Conservation (phyloP, 2,113 vertebrate genomes). For the Gasterosteus aculeatus region DNA sequence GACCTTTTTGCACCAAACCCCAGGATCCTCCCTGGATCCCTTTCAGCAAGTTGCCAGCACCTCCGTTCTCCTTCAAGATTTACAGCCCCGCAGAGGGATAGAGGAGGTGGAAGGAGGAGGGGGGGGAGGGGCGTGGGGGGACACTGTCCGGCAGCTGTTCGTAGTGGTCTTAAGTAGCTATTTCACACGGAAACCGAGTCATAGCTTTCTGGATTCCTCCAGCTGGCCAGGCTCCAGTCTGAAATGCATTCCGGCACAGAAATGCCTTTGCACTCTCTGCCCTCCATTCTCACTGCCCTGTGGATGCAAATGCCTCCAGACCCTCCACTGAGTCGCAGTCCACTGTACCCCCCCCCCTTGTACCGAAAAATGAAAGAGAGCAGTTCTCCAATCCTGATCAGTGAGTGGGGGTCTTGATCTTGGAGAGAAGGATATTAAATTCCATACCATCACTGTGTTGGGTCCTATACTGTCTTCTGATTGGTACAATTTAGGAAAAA, state of each 20-base stretch:
- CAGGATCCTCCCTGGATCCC: constrained; percentile 71
- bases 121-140: constrained; percentile 5
- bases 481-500: constrained; percentile 30
- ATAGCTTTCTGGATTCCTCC: constrained; percentile 74
- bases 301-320: constrained; percentile 29
- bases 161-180: constrained; percentile 80
- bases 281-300: constrained; percentile 40
- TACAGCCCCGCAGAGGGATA: constrained; percentile 71
- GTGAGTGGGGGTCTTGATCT: constrained; percentile 14
- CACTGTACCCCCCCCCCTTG: constrained; percentile 14
- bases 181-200: constrained; percentile 83
- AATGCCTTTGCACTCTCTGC: constrained; percentile 47
- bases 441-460: neutral
- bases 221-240: constrained; percentile 75
- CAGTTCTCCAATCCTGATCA: constrained; percentile 10
- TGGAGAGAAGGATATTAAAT: constrained; percentile 8
- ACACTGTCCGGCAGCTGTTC: constrained; percentile 85
- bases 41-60: constrained; percentile 81
- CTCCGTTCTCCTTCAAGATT: constrained; percentile 79
- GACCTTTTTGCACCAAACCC: constrained; percentile 78
- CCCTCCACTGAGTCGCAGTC: constrained; percentile 14
- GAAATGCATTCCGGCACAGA: constrained; percentile 63
- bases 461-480: constrained; percentile 3
- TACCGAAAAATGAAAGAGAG: constrained; percentile 16
- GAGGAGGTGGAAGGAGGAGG: constrained; percentile 29